phyloP scores from a whole-genome alignment of 2,797 vertebrate species.

The Microctenopoma stevenorrisi region DNA sequence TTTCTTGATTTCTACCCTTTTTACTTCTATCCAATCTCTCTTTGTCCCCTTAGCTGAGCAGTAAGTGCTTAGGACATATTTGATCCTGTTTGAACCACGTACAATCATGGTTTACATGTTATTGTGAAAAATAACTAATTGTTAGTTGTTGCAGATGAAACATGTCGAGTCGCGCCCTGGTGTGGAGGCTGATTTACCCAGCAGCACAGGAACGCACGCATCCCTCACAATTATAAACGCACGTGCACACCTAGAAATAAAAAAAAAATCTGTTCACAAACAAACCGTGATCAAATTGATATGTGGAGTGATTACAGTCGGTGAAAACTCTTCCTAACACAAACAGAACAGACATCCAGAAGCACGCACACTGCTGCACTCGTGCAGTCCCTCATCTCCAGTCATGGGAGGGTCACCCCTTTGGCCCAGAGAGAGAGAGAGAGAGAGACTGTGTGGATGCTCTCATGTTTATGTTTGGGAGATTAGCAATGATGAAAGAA shows the following conservation, averaged over 20 bases:
- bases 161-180: constrained; percentile 51
- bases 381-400: constrained; percentile 67
- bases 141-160: constrained; percentile 64
- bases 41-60: constrained; percentile 39
- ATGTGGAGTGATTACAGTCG: constrained; percentile 69
- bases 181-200: constrained; percentile 52
- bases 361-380: constrained; percentile 54
- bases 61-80: constrained; percentile 48
- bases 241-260: constrained; percentile 18
- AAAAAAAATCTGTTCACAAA: constrained; percentile 40
- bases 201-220: constrained; percentile 56
- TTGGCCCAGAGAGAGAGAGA: constrained; percentile 44
- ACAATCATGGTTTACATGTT: constrained; percentile 71
- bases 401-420: constrained; percentile 77
- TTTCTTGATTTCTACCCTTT: constrained; percentile 27
- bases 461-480: constrained; percentile 87
- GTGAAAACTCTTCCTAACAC: constrained; percentile 62
- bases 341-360: constrained; percentile 54
- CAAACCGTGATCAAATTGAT: constrained; percentile 64
- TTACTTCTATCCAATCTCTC: constrained; percentile 40
- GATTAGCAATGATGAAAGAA: constrained; percentile 89
- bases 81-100: constrained; percentile 61
- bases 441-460: constrained; percentile 74
- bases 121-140: constrained; percentile 72
- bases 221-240: constrained; percentile 31